phyloP scores from a whole-genome alignment of 2,888 invertebrate species.

The Phanerotoma sp. region DNA sequence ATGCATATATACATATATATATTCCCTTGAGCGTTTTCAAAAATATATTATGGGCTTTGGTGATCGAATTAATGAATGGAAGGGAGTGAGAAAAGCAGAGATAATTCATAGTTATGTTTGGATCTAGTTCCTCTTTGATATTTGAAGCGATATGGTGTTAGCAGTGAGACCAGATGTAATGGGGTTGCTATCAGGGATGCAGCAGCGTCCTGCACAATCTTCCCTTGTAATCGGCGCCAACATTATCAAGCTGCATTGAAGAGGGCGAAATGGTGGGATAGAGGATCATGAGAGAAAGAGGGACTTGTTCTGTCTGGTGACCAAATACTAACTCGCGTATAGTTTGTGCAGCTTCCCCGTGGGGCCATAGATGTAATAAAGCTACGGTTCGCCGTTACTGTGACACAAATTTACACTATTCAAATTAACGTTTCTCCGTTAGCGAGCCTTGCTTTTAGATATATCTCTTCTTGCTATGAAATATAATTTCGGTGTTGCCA shows the following conservation, averaged over 20 bases:
- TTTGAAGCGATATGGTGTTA: not conserved
- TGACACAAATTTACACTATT: slow-evolving; percentile 14
- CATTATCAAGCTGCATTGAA: not conserved
- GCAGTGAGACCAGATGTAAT: not conserved
- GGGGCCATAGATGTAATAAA: slow-evolving; percentile 10
- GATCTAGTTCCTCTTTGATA: not conserved
- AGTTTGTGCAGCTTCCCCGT: not conserved
- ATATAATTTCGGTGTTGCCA: slow-evolving; percentile 16
- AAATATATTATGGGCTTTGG: too few relatives aligned
- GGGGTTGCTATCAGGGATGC: not conserved
- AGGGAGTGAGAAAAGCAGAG: not conserved
- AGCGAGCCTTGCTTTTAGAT: slow-evolving; percentile 2
- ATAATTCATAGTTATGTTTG: not conserved
- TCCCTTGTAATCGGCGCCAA: not conserved
- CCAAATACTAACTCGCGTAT: not conserved
- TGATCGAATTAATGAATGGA: too few relatives aligned
- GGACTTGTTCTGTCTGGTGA: not conserved
- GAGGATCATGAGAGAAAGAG: not conserved
- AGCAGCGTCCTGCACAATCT: not conserved
- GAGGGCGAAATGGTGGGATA: not conserved
- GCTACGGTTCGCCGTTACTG: not conserved
- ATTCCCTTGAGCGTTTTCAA: too few relatives aligned
- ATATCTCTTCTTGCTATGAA: slow-evolving; percentile 8
- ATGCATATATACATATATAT: too few relatives aligned
- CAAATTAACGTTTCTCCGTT: slow-evolving; percentile 6